Percentiles rank a stretch among this genome's conserved stretches.
phyloP scores from a whole-genome alignment of 2,888 invertebrate species.

The Myathropa florea region DNA sequence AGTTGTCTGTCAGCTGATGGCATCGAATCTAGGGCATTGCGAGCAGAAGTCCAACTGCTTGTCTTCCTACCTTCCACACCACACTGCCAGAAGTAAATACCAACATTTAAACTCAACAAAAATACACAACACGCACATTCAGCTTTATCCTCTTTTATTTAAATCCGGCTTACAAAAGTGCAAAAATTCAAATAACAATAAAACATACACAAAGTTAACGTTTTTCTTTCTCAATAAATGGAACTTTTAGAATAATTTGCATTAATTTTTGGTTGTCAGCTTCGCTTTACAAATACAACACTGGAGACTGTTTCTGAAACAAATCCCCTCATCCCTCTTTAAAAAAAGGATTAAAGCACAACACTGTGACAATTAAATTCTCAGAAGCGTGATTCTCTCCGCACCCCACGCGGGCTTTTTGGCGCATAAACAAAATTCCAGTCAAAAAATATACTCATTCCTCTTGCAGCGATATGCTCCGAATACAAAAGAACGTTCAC shows the following conservation, averaged over 20 bases:
- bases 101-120: too few species aligned
- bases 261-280: constrained; percentile 64
- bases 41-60: too few species aligned
- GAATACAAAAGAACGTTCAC: constrained; percentile 8
- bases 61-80: too few species aligned
- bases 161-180: constrained; percentile 61
- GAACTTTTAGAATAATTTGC: constrained; percentile 28
- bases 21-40: too few species aligned
- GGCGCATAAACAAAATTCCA: not conserved
- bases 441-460: constrained; percentile 14
- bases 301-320: not conserved
- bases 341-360: not conserved
- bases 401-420: not conserved
- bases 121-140: not conserved
- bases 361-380: not conserved
- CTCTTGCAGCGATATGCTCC: too few species aligned
- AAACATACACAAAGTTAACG: not conserved
- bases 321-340: not conserved
- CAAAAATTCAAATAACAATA: constrained; percentile 61
- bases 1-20: too few species aligned
- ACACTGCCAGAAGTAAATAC: too few species aligned
- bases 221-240: not conserved
- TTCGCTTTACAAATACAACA: constrained; percentile 32
- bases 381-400: not conserved
- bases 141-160: not conserved